These are phyloP conservation scores for Brachypalpus laphriformis DNA, from an alignment of 2,888 invertebrate species.

Conservation along the genomic window DNA sequence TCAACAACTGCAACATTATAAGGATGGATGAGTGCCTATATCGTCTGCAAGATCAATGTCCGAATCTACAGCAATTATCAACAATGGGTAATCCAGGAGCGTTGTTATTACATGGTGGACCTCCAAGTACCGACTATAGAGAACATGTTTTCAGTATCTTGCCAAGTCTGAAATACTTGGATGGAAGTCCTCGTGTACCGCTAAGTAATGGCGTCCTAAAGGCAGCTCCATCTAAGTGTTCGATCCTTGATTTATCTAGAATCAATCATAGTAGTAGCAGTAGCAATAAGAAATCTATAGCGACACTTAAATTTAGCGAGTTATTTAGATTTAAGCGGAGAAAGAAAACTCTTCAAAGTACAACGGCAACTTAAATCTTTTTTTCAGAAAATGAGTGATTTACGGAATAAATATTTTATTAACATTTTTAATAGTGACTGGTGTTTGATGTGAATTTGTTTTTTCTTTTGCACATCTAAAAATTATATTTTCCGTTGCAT, in stretches of 20 bases:
- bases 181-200: slow-evolving; percentile 75
- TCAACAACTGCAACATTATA: slow-evolving; percentile 87
- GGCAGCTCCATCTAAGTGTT: slow-evolving; percentile 20
- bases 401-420: neutral
- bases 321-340: slow-evolving; percentile 77
- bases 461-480: neutral
- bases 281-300: slow-evolving; percentile 20
- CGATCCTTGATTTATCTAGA: slow-evolving; percentile 37
- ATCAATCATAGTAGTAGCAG: slow-evolving; percentile 26
- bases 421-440: neutral
- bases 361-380: slow-evolving; percentile 77
- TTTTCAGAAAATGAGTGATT: neutral
- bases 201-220: slow-evolving; percentile 5
- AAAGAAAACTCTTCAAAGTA: slow-evolving; percentile 76
- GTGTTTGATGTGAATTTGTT: neutral
- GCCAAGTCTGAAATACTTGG: slow-evolving; percentile 78
- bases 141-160: slow-evolving; percentile 78
- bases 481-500: neutral
- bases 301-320: slow-evolving; percentile 77
- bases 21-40: slow-evolving; percentile 89
- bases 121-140: slow-evolving; percentile 75
- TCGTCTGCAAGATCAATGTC: slow-evolving; percentile 88
- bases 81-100: slow-evolving; percentile 91
- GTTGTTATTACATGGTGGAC: neutral
- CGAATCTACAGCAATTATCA: slow-evolving; percentile 89